Evolutionary conservation across 2,113 vertebrate species (phyloP), one percentile per base, ranked within the genome.

Genomic region (Menura novaehollandiae): DNA sequence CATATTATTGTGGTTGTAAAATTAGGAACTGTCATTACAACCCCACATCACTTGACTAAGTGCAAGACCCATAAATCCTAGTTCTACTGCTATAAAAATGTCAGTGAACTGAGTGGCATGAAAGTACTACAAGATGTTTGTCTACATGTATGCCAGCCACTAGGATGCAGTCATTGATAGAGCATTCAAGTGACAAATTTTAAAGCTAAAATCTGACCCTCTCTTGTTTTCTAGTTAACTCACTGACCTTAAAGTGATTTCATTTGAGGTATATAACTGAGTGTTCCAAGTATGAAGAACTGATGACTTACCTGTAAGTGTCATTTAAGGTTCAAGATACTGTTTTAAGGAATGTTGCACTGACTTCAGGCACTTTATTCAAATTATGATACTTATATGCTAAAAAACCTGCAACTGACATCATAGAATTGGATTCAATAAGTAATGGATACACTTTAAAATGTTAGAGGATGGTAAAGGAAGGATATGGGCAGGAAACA

Each of bases 1-100:
- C 80, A 35, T 97, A 95, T 97, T 97, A 96, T 96, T 44, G 28
- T 93, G 86, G 71, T 62, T 96, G 44, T 97, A 97, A 98, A 97
- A 97, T 97, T 97, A 97, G 91, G 68, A 97, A 83, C 81, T 92
- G 77, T 95, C 94, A 85, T 97, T 96, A 90, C 66, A 96, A 86
- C 59, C 53, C 33, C 77, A 85, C 73, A 83, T 97, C 96, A 96
- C 94, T 94, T 96, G 73, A 53, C 23, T 91, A 87, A 97, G 91
- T 91, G 73, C 71, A 97, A 96, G 95, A 91, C 59, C 84, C 72
- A 89, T 94, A 96, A 97, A 98, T 97, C 92, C 79, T 74, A 85
- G 74, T 93, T 94, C 80, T 69, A 69, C 62, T 75, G 80, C 69
- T 87, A 60, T 96, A 95, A 97, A 98, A 96, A 92, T 93, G 92